Conservation (phyloP, 2,888 invertebrate genomes). For the Protonemura montana region DNA sequence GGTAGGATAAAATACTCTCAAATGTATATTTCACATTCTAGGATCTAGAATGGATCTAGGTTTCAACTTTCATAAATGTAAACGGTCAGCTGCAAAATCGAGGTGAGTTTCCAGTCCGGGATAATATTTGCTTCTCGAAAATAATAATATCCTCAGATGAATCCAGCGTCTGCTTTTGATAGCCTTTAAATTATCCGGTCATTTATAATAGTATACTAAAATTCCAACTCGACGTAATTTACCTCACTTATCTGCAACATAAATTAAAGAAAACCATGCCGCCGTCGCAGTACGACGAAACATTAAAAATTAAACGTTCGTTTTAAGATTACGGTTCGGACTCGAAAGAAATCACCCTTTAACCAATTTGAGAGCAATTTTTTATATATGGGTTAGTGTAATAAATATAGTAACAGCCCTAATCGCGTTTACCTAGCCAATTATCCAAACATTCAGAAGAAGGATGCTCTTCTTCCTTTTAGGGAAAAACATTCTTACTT, state of each 20-base stretch:
- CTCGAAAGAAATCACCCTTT: conserved; percentile 19
- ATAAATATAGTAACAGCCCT: conserved; percentile 7
- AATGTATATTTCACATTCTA: background rate
- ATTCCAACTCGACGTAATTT: background rate
- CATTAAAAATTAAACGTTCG: conserved; percentile 5
- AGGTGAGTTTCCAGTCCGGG: background rate
- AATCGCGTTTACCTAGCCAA: background rate
- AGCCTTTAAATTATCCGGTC: conserved; percentile 14
- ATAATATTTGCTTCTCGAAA: background rate
- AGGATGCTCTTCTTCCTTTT: background rate
- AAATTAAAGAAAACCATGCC: conserved; percentile 16
- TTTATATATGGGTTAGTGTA: conserved; percentile 9
- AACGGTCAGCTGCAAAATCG: background rate
- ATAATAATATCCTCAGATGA: background rate
- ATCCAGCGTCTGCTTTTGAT: background rate
- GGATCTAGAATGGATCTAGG: conserved; percentile 7
- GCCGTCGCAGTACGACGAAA: conserved; percentile 7
- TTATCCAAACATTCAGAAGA: background rate
- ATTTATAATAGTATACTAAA: conserved; percentile 20
- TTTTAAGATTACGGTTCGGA: conserved; percentile 23
- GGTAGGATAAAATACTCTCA: background rate
- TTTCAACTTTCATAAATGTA: background rate
- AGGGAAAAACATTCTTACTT: background rate
- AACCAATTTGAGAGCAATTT: conserved; percentile 16
- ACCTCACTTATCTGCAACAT: conserved; percentile 35